Evolutionary conservation across 2,797 vertebrate genomes (phyloP), one percentile per base, ranked within the genome.

Genomic region (Pseudomugil tenellus): DNA sequence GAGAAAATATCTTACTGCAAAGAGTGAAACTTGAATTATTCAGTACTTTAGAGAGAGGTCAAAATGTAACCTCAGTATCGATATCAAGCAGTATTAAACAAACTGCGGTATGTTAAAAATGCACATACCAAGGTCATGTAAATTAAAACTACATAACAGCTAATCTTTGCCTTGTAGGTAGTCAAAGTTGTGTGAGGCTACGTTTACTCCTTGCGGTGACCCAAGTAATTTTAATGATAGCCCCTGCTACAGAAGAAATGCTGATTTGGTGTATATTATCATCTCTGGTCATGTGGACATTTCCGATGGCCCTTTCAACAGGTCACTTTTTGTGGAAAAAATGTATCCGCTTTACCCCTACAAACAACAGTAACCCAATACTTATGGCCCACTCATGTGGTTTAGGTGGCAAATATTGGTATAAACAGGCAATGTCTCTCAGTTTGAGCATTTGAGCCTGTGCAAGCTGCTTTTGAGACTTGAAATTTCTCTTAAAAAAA

Each of bases 331-430:
- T 52, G 76, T 16, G n/a, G 67, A 78, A 77, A 70, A 79, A 76
- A 84, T 76, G 77, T 80, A 91, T 92, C 92, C 89, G 87, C 84
- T 88, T 88, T 82, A 83, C 85, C 87, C 89, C 89, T 89, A 84
- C 90, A 89, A 83, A 88, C 85, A 77, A 58, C 72, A 63, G 89
- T 70, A 89, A 92, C 87, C 86, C 63, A 81, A 88, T 86, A 87
- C 87, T 87, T 86, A 83, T 49, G 53, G 78, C 88, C 90, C 86
- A 92, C 89, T 87, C 85, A 72, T 91, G 92, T 86, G 91, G 90
- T 90, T 87, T 84, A 79, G 83, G 87, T 89, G 87, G 87, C 89
- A 89, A 76, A 88, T 87, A 79, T 84, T 70, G 72, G 73, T 83
- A 70, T 90, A 92, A 93, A 92, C 91, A 91, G 46, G 55, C 74